Evolutionary conservation across 2,113 vertebrate species (phyloP).

Genomic region (Perca fluviatilis): DNA sequence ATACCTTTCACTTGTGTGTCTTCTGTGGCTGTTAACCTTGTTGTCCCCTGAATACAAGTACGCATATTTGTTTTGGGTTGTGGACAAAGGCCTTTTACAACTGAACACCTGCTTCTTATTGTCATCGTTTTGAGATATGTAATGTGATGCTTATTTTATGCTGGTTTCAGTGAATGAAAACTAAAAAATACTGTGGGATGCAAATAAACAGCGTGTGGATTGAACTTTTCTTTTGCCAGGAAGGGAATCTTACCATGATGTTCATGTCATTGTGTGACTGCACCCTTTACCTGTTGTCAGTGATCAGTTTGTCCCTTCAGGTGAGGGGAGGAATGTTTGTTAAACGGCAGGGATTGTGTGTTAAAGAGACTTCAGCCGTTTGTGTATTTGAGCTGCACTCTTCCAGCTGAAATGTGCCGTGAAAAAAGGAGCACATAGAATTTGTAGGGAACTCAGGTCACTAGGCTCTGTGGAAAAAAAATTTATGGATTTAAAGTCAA

Average conservation of each 20-base stretch:
- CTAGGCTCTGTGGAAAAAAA: not conserved
- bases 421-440: conserved; percentile 3
- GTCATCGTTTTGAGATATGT: not conserved
- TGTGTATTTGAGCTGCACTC: not conserved
- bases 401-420: not conserved
- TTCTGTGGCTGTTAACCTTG: not conserved
- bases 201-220: not conserved
- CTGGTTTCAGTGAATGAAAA: not conserved
- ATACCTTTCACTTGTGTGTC: not conserved
- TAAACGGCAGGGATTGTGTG: not conserved
- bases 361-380: not conserved
- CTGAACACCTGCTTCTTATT: not conserved
- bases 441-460: not conserved
- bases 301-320: conserved; percentile 2
- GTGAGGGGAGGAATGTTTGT: not conserved
- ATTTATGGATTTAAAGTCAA: conserved; percentile 40
- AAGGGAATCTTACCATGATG: not conserved
- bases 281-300: conserved; percentile 14
- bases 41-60: not conserved
- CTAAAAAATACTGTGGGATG: too few relatives aligned
- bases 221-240: not conserved
- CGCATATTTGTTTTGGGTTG: not conserved
- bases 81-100: not conserved
- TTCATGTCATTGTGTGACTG: not conserved
- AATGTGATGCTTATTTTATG: not conserved